Evolutionary conservation across 1,140 invertebrate genomes (phyloP).

Genomic region (Dermatophagoides farinae): DNA sequence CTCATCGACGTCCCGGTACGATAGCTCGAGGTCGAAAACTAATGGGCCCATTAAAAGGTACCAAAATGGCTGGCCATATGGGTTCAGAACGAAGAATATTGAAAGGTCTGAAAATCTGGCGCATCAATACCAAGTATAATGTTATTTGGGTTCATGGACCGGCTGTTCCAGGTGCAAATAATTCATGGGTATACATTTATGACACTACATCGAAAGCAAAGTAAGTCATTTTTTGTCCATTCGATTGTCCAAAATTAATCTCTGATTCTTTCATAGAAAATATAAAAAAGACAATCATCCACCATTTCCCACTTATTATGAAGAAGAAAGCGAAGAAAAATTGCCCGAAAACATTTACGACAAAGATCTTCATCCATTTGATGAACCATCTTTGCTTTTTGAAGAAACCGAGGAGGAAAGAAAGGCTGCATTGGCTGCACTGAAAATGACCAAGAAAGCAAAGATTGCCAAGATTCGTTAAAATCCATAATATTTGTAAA

Average conservation of each 20-base stretch:
- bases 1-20: slow-evolving; percentile 70
- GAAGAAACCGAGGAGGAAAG: slow-evolving; percentile 29
- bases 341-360: slow-evolving; percentile 46
- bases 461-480: slow-evolving; percentile 19
- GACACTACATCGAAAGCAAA: slow-evolving; percentile 12
- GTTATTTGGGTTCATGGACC: slow-evolving; percentile 67
- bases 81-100: slow-evolving; percentile 46
- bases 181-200: slow-evolving; percentile 33
- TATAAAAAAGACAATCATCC: slow-evolving; percentile 31
- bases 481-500: background rate
- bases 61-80: slow-evolving; percentile 93
- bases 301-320: slow-evolving; percentile 57
- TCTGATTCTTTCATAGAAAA: slow-evolving; percentile 12
- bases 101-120: slow-evolving; percentile 55
- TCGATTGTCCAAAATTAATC: background rate
- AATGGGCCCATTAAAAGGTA: slow-evolving; percentile 73
- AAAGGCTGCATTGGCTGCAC: slow-evolving; percentile 6
- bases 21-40: slow-evolving; percentile 60
- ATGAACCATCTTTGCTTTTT: slow-evolving; percentile 42
- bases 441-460: slow-evolving; percentile 17
- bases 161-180: slow-evolving; percentile 53
- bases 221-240: background rate
- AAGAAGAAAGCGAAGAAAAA: slow-evolving; percentile 32
- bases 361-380: slow-evolving; percentile 46
- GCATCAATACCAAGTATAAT: slow-evolving; percentile 84